Evolutionary conservation across 2,888 invertebrate species (phyloP).

Genomic region (Drosophila subsilvestris): DNA sequence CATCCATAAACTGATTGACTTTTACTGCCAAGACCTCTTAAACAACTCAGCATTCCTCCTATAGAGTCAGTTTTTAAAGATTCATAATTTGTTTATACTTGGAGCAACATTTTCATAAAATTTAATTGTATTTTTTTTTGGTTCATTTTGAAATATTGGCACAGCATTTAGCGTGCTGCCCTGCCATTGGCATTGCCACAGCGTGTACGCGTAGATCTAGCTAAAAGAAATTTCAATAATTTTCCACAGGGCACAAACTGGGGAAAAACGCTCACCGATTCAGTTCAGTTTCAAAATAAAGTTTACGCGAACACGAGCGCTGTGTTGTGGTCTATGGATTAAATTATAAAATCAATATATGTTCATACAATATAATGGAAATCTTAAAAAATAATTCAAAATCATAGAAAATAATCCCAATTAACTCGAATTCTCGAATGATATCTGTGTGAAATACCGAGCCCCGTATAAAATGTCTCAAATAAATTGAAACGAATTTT

Average conservation of each 20-base stretch:
- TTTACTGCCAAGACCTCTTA: conserved; percentile 18
- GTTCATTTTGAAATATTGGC: conserved; percentile 9
- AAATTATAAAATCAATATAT: conserved; percentile 47
- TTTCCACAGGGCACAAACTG: conserved; percentile 53
- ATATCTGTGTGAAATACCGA: conserved; percentile 3
- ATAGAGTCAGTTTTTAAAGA: conserved; percentile 5
- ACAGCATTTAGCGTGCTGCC: conserved; percentile 46
- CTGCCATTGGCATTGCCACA: conserved; percentile 17
- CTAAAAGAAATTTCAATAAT: conserved; percentile 75
- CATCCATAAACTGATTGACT: conserved; percentile 18
- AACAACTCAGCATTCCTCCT: conserved; percentile 21
- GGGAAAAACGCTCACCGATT: conserved; percentile 55
- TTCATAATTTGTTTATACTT: conserved; percentile 41
- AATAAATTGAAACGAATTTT: conserved; percentile 67
- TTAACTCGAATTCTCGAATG: not conserved
- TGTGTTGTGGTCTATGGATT: conserved; percentile 33
- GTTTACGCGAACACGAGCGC: conserved; percentile 78
- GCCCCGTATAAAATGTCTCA: conserved; percentile 52
- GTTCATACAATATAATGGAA: conserved; percentile 37
- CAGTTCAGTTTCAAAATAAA: conserved; percentile 76
- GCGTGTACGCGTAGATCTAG: conserved; percentile 52
- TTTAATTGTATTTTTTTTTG: conserved; percentile 1
- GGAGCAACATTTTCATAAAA: conserved; percentile 15
- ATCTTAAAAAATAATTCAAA: conserved; percentile 39
- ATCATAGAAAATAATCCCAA: conserved; percentile 2